Percentiles rank a stretch among this genome's conserved stretches.
phyloP scores from a whole-genome alignment of 2,797 vertebrate species.

The Hybognathus amarus region DNA sequence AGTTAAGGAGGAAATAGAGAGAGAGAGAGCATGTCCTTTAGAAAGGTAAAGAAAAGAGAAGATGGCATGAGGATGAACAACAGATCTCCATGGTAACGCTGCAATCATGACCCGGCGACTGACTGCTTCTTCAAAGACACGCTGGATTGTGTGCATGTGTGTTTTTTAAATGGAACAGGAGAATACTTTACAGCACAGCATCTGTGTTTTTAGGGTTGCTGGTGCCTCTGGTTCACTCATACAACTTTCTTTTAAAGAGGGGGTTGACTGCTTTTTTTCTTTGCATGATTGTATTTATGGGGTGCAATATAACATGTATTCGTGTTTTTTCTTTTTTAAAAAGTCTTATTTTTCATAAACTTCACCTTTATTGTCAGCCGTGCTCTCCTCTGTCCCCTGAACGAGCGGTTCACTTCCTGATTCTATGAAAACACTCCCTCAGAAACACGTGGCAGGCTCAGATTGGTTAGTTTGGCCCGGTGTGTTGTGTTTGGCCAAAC shows the following conservation, averaged over 20 bases:
- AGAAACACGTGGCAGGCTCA: too few relatives aligned
- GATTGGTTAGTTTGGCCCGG: too few relatives aligned
- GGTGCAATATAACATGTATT: too few relatives aligned
- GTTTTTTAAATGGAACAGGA: constrained; percentile 32
- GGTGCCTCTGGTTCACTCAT: background rate
- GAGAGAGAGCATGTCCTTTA: constrained; percentile 39
- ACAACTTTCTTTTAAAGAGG: constrained; percentile 6
- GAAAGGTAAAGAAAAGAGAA: constrained; percentile 57
- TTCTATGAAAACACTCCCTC: too few relatives aligned
- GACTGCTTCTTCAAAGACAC: constrained; percentile 45
- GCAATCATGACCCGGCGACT: constrained; percentile 61
- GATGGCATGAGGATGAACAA: constrained; percentile 64
- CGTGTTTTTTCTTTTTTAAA: too few relatives aligned
- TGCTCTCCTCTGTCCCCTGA: too few relatives aligned
- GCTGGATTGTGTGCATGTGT: constrained; percentile 33
- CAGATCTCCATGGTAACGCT: constrained; percentile 77
- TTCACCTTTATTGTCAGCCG: too few relatives aligned
- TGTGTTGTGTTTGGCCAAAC: too few relatives aligned
- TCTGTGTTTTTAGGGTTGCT: constrained; percentile 19
- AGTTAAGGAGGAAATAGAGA: background rate
- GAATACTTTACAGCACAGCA: background rate
- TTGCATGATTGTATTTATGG: too few relatives aligned
- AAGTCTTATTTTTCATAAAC: too few relatives aligned
- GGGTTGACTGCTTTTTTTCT: too few relatives aligned
- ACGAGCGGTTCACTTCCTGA: too few relatives aligned